These are phyloP conservation scores for Mythimna lalbum DNA, from an alignment of 2,888 invertebrate species.

Conservation along the genomic window DNA sequence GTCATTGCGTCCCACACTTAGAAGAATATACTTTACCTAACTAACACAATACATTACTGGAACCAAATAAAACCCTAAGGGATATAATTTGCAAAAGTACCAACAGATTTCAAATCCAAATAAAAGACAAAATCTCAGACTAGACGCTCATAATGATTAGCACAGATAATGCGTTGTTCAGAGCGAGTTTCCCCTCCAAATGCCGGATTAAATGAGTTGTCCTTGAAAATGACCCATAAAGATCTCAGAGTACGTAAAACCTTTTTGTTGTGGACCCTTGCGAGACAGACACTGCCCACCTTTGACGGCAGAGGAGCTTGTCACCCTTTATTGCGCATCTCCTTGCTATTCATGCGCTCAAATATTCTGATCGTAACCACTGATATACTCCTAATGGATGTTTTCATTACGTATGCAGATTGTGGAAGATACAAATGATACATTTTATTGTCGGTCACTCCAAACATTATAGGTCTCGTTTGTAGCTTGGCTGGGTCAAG, in stretches of 20 bases:
- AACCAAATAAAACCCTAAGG: slow-evolving; percentile 14
- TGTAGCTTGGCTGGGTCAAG: background rate
- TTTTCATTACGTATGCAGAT: slow-evolving; percentile 24
- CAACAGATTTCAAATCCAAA: slow-evolving; percentile 44
- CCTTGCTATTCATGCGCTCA: slow-evolving; percentile 63
- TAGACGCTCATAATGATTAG: slow-evolving; percentile 47
- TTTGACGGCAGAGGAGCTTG: slow-evolving; percentile 74
- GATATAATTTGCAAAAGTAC: slow-evolving; percentile 21
- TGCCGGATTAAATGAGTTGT: slow-evolving; percentile 65
- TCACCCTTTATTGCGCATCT: slow-evolving; percentile 73
- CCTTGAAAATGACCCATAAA: slow-evolving; percentile 83
- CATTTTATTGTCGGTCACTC: slow-evolving; percentile 14
- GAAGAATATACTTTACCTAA: background rate
- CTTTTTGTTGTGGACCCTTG: slow-evolving; percentile 80
- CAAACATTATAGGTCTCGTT: background rate
- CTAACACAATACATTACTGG: slow-evolving; percentile 2
- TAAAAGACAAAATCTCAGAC: slow-evolving; percentile 49
- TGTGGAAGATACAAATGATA: slow-evolving; percentile 22
- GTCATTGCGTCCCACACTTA: background rate
- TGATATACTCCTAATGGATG: slow-evolving; percentile 36
- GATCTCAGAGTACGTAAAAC: slow-evolving; percentile 68
- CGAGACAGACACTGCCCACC: slow-evolving; percentile 66
- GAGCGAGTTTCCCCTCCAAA: slow-evolving; percentile 52
- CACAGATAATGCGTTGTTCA: slow-evolving; percentile 49
- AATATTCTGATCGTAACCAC: slow-evolving; percentile 38